Percentiles rank a stretch among this genome's conserved stretches.
Evolutionary conservation across 2,888 invertebrate species (phyloP).

Genomic region (Polylopha cassiicola): DNA sequence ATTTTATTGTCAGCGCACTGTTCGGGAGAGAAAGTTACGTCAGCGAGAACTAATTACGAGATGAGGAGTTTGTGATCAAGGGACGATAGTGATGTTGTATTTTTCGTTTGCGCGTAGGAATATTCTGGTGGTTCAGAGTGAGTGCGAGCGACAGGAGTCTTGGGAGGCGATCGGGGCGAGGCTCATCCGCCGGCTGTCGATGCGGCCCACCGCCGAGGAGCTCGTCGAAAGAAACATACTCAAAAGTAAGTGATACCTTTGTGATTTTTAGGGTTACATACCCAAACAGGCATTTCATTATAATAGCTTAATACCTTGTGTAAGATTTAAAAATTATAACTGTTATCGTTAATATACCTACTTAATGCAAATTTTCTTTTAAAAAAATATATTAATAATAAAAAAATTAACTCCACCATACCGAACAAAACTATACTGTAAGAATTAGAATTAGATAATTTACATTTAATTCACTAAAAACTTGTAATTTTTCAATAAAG

Average conservation of each 20-base stretch:
- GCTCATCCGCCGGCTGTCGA: conserved; percentile 95
- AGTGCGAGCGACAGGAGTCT: conserved; percentile 93
- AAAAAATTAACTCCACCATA: too few relatives aligned
- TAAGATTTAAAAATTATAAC: too few relatives aligned
- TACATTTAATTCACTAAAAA: too few relatives aligned
- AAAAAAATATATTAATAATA: too few relatives aligned
- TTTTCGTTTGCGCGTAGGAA: conserved; percentile 76
- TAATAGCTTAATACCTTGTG: too few relatives aligned
- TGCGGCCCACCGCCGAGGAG: conserved; percentile 98
- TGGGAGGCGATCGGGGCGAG: conserved; percentile 96
- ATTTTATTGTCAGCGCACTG: conserved; percentile 42
- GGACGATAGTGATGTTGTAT: conserved; percentile 28
- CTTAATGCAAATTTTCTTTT: too few relatives aligned
- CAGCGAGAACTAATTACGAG: conserved; percentile 29
- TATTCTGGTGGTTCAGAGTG: conserved; percentile 93
- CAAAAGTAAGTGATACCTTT: conserved; percentile 84
- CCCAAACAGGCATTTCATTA: too few relatives aligned
- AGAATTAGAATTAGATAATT: too few relatives aligned
- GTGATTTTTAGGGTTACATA: neutral
- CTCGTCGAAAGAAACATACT: conserved; percentile 98
- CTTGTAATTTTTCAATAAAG: too few relatives aligned
- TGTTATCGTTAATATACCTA: too few relatives aligned
- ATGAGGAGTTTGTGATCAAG: neutral
- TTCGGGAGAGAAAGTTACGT: conserved; percentile 38
- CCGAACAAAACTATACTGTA: too few relatives aligned